Conservation (phyloP, 2,113 vertebrate species). For the Mormyrus lacerda region DNA sequence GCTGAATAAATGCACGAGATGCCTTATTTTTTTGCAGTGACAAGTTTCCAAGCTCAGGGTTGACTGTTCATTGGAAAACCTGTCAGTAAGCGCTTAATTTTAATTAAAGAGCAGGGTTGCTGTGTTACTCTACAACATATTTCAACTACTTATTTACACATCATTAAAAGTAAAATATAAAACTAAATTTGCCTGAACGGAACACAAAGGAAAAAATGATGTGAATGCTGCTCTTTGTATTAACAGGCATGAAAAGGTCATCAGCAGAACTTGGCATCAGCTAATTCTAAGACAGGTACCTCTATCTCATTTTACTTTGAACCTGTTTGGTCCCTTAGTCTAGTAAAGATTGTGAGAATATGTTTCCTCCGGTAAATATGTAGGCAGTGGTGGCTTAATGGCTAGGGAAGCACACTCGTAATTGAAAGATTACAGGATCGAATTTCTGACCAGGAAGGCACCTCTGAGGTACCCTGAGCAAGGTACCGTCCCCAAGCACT, state of each 20-base stretch:
- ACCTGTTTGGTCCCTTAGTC: slow-evolving; percentile 47
- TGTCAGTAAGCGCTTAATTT: background rate
- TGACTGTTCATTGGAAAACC: background rate
- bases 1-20: background rate
- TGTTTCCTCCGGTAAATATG: slow-evolving; percentile 1
- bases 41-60: background rate
- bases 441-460: too few relatives aligned
- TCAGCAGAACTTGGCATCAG: slow-evolving; percentile 57
- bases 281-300: slow-evolving; percentile 58
- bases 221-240: background rate
- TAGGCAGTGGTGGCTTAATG: too few relatives aligned
- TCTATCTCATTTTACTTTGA: slow-evolving; percentile 70
- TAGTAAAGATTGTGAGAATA: slow-evolving; percentile 30
- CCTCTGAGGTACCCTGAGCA: too few relatives aligned
- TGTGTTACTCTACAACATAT: background rate
- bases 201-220: background rate
- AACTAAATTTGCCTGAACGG: background rate
- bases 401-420: too few relatives aligned
- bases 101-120: background rate
- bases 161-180: background rate
- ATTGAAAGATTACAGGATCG: too few relatives aligned
- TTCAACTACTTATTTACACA: background rate
- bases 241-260: slow-evolving; percentile 27
- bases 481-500: too few relatives aligned
- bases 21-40: background rate